Percentiles rank a stretch among this genome's conserved stretches.
These are phyloP conservation scores for Pseudorasbora parva DNA, from an alignment of 2,113 vertebrate species.

Conservation along the genomic window DNA sequence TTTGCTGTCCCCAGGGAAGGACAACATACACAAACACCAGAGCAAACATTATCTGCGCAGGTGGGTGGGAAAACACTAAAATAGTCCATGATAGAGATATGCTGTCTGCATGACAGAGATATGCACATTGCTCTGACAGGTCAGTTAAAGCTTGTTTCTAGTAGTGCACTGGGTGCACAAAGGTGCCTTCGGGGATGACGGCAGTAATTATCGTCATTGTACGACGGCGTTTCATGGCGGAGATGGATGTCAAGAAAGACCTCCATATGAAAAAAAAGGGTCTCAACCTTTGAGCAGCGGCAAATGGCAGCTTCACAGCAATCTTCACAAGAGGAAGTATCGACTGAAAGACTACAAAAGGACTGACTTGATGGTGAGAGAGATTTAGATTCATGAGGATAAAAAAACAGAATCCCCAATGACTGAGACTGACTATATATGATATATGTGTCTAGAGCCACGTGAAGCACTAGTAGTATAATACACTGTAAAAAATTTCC, in stretches of 20 bases:
- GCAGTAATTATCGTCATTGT: slow-evolving; percentile 46
- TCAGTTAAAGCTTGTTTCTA: slow-evolving; percentile 41
- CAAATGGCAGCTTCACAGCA: not conserved
- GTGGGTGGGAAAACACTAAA: slow-evolving; percentile 16
- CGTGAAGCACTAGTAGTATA: not conserved
- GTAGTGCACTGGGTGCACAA: slow-evolving; percentile 16
- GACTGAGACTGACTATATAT: not conserved
- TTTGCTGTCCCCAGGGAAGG: not conserved
- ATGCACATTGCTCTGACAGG: slow-evolving; percentile 43
- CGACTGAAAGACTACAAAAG: slow-evolving; percentile 3
- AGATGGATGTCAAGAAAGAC: slow-evolving; percentile 46
- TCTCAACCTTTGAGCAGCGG: not conserved
- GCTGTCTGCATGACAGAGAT: slow-evolving; percentile 25
- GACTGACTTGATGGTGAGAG: not conserved
- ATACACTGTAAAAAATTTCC: too few species aligned
- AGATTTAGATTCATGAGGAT: not conserved
- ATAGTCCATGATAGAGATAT: slow-evolving; percentile 24
- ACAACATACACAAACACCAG: slow-evolving; percentile 12
- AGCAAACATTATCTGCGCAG: slow-evolving; percentile 17
- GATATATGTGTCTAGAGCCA: not conserved
- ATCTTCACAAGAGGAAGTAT: slow-evolving; percentile 15
- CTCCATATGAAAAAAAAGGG: not conserved
- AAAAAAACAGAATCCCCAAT: not conserved
- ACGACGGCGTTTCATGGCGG: slow-evolving; percentile 11
- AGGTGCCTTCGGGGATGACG: slow-evolving; percentile 21